Base-by-base conservation (phyloP, 2,113 vertebrate species). In the Pygoscelis adeliae region DNA sequence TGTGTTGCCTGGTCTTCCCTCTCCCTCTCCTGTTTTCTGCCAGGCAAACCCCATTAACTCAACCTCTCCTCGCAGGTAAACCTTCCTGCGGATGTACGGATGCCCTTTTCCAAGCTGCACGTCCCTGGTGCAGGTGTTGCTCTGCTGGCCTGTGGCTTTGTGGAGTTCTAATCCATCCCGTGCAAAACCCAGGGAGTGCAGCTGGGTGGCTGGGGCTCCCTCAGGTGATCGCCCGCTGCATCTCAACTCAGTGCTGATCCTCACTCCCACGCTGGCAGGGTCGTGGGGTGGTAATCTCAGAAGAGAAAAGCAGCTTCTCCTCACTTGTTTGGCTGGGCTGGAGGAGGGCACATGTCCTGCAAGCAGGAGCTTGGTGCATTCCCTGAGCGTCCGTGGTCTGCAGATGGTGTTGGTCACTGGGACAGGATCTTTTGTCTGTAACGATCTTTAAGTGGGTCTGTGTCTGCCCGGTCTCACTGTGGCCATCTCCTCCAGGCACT, bases 291-390 rank as follows among this genome's bases (percentile, higher is more conserved):
- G 29, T 86, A 59, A 93, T 76, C 94, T 32, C 56, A 1, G 66
- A 17, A 21, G 38, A 87, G 88, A 74, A 92, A 83, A 96, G 79
- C 63, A 1, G 83, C 83, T 97, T 93, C 87, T 83, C 55, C 52
- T 30, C 2, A 3, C 53, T 50, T 5, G 3, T 77, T 65, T 61
- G 61, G 22, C 53, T 20, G 70, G 32, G n/a, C 70, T 65, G 46
- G 62, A 44, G 85, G 26, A 18, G 52, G 30, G 2, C 79, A 80
- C 8, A 4, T 76, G 85, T 56, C 61, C 84, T 52, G 56, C 5
- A 15, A 50, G 34, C 66, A 10, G 56, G 82, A 92, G 77, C 38
- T 55, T 5, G 46, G 13, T 5, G 0, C 7, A 15, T 44, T 83
- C 53, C 40, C 61, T 17, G 19, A 3, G 32, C 1, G 1, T 9